Base-by-base conservation (phyloP, 2,113 vertebrate genomes). In the Sphaerodactylus townsendi region DNA sequence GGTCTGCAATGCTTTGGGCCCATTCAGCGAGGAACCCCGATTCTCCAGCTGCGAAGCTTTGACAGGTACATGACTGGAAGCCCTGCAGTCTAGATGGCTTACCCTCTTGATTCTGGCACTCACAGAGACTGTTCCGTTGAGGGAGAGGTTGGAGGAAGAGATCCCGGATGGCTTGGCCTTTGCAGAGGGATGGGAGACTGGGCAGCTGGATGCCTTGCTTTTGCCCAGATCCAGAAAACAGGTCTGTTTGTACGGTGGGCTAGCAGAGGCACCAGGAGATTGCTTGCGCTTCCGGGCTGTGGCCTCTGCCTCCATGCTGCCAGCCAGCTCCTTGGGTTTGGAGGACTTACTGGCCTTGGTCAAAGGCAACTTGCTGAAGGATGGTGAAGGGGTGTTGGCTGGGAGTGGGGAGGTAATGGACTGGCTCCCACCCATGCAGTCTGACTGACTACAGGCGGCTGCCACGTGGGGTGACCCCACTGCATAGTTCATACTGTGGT, bases 211-310 rank as follows among this genome's bases (percentile, higher is more conserved):
- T 3, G 88, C 93, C 62, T 96, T 96, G 89, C 94, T 94, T 88
- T 95, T 94, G 74, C 70, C 89, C 35, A 92, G 77, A 53, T 94
- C 94, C 70, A 95, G 93, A 53, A 96, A 85, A 87, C 97, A 98
- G 93, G 97, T 98, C 95, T 97, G 97, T 95, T 98, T 97, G 17
- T 96, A 96, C 44, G 96, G 96, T 66, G 96, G 94, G 65, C 95
- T 93, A 19, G 93, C 93, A 14, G 95, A 91, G 4, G 65, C 1
- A 56, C 96, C 93, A 0, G 94, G 93, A 0, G 96, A 96, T 65
- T 95, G 94, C 89, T 97, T 98, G 39, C 97, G 95, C 69, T 97
- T 97, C 46, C 96, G 95, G 21, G 96, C 95, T 1, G 96, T 94
- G 0, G 80, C 83, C 21, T 93, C 88, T 10, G 82, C 1, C 79